Conservation (phyloP, 2,113 vertebrate genomes). For the Hystrix brachyura region DNA sequence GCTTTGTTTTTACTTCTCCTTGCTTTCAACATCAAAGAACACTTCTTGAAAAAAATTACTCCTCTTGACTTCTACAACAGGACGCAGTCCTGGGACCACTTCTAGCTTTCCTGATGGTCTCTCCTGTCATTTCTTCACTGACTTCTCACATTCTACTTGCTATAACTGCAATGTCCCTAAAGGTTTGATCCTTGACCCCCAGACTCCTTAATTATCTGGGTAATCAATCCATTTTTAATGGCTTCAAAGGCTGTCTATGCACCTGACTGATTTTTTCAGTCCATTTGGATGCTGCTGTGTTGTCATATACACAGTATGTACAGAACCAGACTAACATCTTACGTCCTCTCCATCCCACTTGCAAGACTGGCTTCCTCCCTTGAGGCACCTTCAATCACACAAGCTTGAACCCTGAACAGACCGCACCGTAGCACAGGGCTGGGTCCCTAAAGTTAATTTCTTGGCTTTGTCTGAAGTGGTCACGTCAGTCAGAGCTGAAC, state of each 20-base stretch:
- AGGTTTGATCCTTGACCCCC: background rate
- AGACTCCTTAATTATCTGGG: background rate
- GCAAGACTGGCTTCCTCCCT: background rate
- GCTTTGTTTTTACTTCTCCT: conserved; percentile 10
- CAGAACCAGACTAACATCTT: background rate
- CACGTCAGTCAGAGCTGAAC: background rate
- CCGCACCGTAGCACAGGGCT: background rate
- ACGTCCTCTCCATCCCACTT: background rate
- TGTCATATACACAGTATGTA: background rate
- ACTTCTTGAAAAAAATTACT: background rate
- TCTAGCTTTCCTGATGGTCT: background rate
- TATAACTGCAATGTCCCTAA: background rate
- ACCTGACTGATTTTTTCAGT: background rate
- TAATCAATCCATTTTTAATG: background rate
- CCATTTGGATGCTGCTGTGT: background rate
- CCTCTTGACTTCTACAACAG: background rate
- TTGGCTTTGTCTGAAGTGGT: background rate
- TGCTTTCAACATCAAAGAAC: background rate
- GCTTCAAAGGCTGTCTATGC: background rate
- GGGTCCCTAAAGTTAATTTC: background rate
- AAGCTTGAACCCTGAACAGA: background rate
- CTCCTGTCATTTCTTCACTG: background rate
- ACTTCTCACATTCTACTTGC: background rate
- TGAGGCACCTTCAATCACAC: background rate
- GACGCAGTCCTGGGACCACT: background rate